Conservation (phyloP, 2,113 vertebrate species). For the Cebidichthys violaceus region DNA sequence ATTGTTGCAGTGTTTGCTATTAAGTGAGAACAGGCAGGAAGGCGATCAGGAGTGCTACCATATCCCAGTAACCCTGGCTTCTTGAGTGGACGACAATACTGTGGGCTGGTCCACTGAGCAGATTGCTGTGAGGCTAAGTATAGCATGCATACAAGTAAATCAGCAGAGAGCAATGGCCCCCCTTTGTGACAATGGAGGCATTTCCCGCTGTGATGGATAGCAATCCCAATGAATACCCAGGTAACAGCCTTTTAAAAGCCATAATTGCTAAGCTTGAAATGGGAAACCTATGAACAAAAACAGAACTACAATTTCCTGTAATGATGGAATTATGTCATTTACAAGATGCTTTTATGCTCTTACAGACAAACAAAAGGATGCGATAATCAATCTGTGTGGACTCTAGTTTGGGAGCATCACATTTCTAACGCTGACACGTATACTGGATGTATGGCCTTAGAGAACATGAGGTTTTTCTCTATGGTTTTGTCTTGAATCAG, state of each 20-base stretch:
- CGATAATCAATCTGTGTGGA: constrained; percentile 52
- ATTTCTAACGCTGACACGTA: constrained; percentile 23
- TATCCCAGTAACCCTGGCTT: constrained; percentile 68
- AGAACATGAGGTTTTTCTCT: constrained; percentile 28
- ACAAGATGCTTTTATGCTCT: constrained; percentile 73
- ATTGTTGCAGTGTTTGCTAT: constrained; percentile 57
- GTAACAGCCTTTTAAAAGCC: constrained; percentile 78
- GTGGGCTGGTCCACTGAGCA: constrained; percentile 58
- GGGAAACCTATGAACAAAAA: constrained; percentile 72
- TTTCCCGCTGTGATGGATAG: constrained; percentile 73
- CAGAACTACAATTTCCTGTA: constrained; percentile 78
- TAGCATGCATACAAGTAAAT: constrained; percentile 76
- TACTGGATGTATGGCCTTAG: constrained; percentile 15
- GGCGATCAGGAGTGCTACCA: constrained; percentile 43
- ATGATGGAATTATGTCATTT: constrained; percentile 76
- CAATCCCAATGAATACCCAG: constrained; percentile 76
- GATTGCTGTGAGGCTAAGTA: constrained; percentile 75
- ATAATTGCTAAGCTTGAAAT: constrained; percentile 77
- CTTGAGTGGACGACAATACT: constrained; percentile 72
- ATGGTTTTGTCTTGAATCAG: constrained; percentile 20
- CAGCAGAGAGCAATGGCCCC: constrained; percentile 73
- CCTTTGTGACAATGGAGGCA: constrained; percentile 81
- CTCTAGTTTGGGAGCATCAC: constrained; percentile 27
- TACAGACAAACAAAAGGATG: constrained; percentile 66
- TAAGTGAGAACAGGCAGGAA: constrained; percentile 55